Evolutionary conservation across 2,888 invertebrate genomes (phyloP).

Genomic region (Agrotis puta): DNA sequence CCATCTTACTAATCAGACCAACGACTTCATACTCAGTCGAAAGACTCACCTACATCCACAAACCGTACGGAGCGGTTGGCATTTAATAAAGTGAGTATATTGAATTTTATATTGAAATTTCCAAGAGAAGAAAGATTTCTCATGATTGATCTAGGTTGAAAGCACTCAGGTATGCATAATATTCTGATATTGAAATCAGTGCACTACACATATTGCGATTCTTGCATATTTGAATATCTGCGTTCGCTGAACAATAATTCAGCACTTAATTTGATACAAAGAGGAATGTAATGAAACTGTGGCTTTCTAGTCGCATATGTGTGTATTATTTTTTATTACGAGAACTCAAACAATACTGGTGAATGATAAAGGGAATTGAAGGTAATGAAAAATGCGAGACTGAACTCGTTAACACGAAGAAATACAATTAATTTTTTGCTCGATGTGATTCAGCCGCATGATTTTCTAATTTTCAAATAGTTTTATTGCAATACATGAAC

Average conservation of each 20-base stretch:
- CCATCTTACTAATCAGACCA: neutral
- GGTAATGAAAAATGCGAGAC: neutral
- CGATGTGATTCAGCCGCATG: neutral
- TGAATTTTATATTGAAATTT: neutral
- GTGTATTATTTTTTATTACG: neutral
- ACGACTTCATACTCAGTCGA: neutral
- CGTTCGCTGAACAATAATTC: neutral
- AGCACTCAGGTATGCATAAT: neutral
- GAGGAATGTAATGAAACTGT: neutral
- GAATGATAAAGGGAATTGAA: neutral
- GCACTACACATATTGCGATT: neutral
- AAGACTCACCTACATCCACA: neutral
- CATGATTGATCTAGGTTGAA: neutral
- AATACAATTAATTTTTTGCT: too few relatives aligned
- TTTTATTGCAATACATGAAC: neutral
- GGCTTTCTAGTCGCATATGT: neutral
- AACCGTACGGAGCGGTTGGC: neutral
- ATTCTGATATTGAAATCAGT: neutral
- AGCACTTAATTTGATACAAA: slow-evolving; percentile 2
- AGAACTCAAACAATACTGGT: neutral
- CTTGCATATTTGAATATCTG: slow-evolving; percentile 4
- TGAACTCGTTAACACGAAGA: neutral
- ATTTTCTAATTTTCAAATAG: neutral
- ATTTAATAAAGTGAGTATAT: neutral
- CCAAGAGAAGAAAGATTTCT: neutral